Evolutionary conservation across 1,140 invertebrate genomes (phyloP).

Genomic region (Zaprionus ornatus): DNA sequence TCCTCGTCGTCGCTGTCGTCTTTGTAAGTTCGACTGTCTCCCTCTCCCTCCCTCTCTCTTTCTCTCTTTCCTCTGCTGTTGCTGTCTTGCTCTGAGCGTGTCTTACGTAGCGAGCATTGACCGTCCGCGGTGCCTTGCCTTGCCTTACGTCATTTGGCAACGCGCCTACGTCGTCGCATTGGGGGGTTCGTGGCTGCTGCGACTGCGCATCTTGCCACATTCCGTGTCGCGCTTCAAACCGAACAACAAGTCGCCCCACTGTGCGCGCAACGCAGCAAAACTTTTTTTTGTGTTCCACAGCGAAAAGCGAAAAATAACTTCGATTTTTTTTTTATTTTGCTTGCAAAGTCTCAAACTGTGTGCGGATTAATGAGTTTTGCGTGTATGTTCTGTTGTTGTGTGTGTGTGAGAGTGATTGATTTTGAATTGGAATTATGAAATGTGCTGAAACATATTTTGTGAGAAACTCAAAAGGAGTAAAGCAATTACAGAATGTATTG

Average conservation of each 20-base stretch:
- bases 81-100: constrained; percentile 40
- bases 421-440: constrained; percentile 11
- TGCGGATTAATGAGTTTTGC: background rate
- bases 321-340: constrained; percentile 16
- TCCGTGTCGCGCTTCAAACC: constrained; percentile 75
- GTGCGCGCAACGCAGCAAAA: constrained; percentile 57
- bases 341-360: constrained; percentile 16
- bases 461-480: constrained; percentile 8
- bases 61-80: background rate
- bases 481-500: too few relatives aligned
- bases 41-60: background rate
- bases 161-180: constrained; percentile 52
- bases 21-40: constrained; percentile 8
- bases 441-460: background rate
- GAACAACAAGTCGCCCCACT: constrained; percentile 65
- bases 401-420: constrained; percentile 13
- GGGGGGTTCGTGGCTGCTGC: constrained; percentile 59
- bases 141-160: constrained; percentile 45
- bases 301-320: background rate
- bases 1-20: constrained; percentile 36
- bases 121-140: constrained; percentile 38
- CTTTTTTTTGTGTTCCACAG: constrained; percentile 6
- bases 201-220: constrained; percentile 70
- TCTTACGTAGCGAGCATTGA: constrained; percentile 67
- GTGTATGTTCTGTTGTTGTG: background rate